Percentiles rank a stretch among this genome's conserved stretches.
Evolutionary conservation across 2,888 invertebrate species (phyloP).

Genomic region (Candidula unifasciata): DNA sequence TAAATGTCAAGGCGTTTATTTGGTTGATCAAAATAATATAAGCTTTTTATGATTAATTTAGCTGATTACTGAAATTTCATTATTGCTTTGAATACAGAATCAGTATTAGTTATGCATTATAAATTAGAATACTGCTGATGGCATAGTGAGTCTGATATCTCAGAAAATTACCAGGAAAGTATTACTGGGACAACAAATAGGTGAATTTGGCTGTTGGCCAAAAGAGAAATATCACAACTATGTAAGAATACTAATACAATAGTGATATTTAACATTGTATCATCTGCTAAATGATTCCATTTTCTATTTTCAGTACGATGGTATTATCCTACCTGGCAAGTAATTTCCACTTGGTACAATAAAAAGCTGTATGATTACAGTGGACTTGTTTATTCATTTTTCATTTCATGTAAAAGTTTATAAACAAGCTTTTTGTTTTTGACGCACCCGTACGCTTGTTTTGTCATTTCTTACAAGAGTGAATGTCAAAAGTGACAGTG

Average conservation of each 20-base stretch:
- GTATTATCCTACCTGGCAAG: slow-evolving; percentile 77
- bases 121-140: not conserved
- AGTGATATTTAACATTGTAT: not conserved
- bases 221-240: not conserved
- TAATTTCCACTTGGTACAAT: slow-evolving; percentile 47
- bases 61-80: too few relatives aligned
- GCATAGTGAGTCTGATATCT: not conserved
- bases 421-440: too few relatives aligned
- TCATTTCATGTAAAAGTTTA: too few relatives aligned
- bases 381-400: too few relatives aligned
- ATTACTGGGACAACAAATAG: not conserved
- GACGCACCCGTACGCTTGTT: too few relatives aligned
- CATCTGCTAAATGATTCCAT: not conserved
- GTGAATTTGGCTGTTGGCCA: not conserved
- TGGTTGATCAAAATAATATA: too few relatives aligned
- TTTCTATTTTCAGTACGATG: slow-evolving; percentile 75
- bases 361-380: not conserved
- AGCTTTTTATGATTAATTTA: too few relatives aligned
- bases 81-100: too few relatives aligned
- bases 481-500: too few relatives aligned
- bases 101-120: not conserved
- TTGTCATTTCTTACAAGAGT: too few relatives aligned
- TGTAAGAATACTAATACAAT: not conserved
- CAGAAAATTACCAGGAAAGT: not conserved
- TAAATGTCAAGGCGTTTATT: too few relatives aligned